Base-by-base conservation (phyloP, 1,140 invertebrate species). In the Lepidurus packardi region DNA sequence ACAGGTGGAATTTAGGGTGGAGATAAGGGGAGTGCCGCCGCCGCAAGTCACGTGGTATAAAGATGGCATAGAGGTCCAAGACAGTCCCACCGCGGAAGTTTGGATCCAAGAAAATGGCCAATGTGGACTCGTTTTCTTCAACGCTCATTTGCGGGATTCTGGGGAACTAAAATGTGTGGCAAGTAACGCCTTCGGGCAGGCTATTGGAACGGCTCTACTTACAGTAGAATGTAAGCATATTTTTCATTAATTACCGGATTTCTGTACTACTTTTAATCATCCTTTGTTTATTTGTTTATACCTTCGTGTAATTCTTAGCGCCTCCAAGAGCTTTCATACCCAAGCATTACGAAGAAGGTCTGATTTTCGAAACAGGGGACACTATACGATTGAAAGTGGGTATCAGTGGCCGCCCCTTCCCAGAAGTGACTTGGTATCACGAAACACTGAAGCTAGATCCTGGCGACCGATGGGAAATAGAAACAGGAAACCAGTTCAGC, bases 41-140 rank as follows among this genome's bases (percentile, higher is more conserved):
- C 95, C 97, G 2, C 92, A 92, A 81, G 90, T 98, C 34, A 90
- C 90, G n/a, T 99, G 96, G 96, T 97, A 92, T 85, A 95, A 95
- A 84, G 93, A 95, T 84, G 92, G 91, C 44, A 79, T 80, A 45
- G 81, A 81, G 73, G 78, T 81, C 16, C 80, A 80, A 34, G 80
- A 81, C 24, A 78, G 77, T 43, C 76, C 80, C 41, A 77, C 16
- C 24, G 65, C 47, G 9, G 45, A 77, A n/a, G 25, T 74, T 3
- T 44, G 16, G 10, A 77, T 78, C 45, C 73, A 73, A n/a, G 78
- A 78, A 73, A 53, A 79, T 43, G 79, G 79, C 21, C 73, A 47
- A n/a, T 80, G 73, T 5, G 43, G 21, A 8, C 73, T 82, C 8
- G 78, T 78, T 24, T 77, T 81, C 77, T 73, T 78, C 25, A 78